Evolutionary conservation across 2,113 vertebrate species (phyloP), one percentile per base, ranked within the genome.

Genomic region (Oncorhynchus clarkii): DNA sequence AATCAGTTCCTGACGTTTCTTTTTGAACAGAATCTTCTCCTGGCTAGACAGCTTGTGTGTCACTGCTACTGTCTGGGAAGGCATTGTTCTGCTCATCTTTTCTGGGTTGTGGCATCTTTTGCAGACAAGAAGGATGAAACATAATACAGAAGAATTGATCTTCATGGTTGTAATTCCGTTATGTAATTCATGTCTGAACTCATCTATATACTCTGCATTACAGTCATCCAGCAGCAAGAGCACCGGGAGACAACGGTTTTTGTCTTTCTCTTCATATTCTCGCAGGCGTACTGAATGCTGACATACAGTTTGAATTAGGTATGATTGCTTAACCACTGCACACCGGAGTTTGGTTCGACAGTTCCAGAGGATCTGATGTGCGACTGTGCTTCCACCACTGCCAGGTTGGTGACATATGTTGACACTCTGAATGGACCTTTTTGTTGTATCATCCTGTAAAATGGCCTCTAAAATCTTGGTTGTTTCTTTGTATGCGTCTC

Each of bases 361-460:
- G 71, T 86, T 92, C 94, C 94, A 95, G 0, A 95, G 80, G 34
- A 94, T 67, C 75, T 95, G 93, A 0, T 91, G 75, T 73, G 92
- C 93, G 3, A 94, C 91, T 77, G 94, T 95, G 70, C 93, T 95
- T 76, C 94, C 94, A 24, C 94, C 94, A 0, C 94, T 93, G 0
- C 94, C 93, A 0, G 94, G 92, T 20, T 94, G 90, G 70, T 95
- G 94, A 82, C 85, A 92, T 82, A 95, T 87, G 72, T 91, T 92
- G 1, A 95, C 73, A 77, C 88, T 91, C 57, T 86, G 84, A 27
- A 93, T 84, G 16, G 88, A 70, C 14, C 69, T 79, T 31, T 0
- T 82, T 31, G 74, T 68, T 14, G 34, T 11, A 0, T 0, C 1
- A 27, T 72, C 31, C 70, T 4, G 4, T 26, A 60, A 62, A 75